Evolutionary conservation across 2,113 vertebrate species (phyloP).

Genomic region (Sarotherodon lohbergeri): DNA sequence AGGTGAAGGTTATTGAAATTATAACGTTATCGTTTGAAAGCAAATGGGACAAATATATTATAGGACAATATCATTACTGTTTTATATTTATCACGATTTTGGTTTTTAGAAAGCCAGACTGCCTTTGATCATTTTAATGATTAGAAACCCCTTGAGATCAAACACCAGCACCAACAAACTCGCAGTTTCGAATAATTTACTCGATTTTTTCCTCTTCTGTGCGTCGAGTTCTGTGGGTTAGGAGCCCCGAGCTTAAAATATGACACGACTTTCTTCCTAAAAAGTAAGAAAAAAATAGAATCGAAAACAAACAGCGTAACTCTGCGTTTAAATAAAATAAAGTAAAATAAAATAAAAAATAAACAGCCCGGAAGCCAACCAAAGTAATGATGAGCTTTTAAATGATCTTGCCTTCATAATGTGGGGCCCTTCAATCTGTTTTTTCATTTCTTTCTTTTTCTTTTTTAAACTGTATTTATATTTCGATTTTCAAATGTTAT

Average conservation of each 20-base stretch:
- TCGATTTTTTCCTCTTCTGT: background rate
- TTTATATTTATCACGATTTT: background rate
- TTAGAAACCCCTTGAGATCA: background rate
- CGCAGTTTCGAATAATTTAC: background rate
- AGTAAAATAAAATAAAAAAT: background rate
- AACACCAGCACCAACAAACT: background rate
- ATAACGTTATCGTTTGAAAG: background rate
- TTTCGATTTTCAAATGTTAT: background rate
- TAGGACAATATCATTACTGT: background rate
- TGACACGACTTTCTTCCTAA: rapidly evolving
- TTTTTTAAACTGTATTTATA: background rate
- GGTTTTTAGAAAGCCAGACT: background rate
- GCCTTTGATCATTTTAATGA: background rate
- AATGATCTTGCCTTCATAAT: background rate
- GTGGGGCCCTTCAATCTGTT: background rate
- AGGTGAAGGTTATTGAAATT: background rate
- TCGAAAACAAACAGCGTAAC: background rate
- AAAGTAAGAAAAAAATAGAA: background rate
- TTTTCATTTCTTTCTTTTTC: background rate
- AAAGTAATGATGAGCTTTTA: background rate
- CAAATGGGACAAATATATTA: background rate
- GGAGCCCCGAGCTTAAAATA: background rate
- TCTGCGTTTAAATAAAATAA: background rate
- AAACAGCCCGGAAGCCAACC: background rate
- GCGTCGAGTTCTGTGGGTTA: background rate